phyloP scores from a whole-genome alignment of 2,888 invertebrate species.

The Rotaria macrura region DNA sequence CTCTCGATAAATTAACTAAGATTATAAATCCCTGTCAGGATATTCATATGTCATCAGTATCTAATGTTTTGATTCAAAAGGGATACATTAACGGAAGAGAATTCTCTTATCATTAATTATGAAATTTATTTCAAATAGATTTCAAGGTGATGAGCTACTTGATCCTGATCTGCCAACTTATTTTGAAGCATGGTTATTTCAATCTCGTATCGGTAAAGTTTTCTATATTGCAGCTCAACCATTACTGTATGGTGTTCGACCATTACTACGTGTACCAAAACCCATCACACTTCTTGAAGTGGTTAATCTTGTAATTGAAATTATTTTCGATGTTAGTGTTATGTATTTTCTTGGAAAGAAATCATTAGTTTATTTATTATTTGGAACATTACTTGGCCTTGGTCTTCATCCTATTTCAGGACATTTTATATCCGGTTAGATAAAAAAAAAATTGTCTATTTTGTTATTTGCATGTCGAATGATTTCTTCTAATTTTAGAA shows the following conservation, averaged over 20 bases:
- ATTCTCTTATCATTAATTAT: not conserved
- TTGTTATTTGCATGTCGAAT: not conserved
- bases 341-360: conserved; percentile 69
- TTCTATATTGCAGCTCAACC: conserved; percentile 85
- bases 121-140: conserved; percentile 55
- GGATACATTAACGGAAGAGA: too few relatives aligned
- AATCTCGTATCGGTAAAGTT: conserved; percentile 77
- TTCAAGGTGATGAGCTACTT: conserved; percentile 81
- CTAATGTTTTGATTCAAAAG: too few relatives aligned
- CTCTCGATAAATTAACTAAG: too few relatives aligned
- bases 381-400: conserved; percentile 80
- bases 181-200: conserved; percentile 80
- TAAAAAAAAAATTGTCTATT: conserved; percentile 68
- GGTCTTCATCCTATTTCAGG: conserved; percentile 94
- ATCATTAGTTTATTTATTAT: conserved; percentile 68
- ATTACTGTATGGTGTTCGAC: conserved; percentile 82
- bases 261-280: conserved; percentile 65
- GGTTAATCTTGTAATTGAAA: conserved; percentile 70
- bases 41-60: too few relatives aligned
- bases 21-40: too few relatives aligned
- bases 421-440: conserved; percentile 92
- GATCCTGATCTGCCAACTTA: conserved; percentile 91
- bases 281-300: conserved; percentile 68
- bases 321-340: conserved; percentile 70
- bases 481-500: conserved; percentile 53